phyloP scores from a whole-genome alignment of 2,888 invertebrate genomes.

The Acrobasis repandana region DNA sequence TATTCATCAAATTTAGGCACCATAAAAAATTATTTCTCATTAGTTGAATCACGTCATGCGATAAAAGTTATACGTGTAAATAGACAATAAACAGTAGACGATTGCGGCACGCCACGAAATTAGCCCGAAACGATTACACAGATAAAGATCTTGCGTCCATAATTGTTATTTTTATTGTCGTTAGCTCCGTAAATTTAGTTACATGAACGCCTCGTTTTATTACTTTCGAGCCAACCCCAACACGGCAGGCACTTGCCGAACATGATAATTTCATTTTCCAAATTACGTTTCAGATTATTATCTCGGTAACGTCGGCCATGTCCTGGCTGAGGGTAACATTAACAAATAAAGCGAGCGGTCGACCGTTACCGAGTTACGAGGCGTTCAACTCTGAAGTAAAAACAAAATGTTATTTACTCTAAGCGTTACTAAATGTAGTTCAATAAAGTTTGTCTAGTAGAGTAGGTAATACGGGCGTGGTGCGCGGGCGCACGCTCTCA shows the following conservation, averaged over 20 bases:
- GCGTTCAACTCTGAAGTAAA: conserved; percentile 48
- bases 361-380: conserved; percentile 49
- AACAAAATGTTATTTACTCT: conserved; percentile 51
- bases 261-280: conserved; percentile 68
- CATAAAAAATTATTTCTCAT: conserved; percentile 18
- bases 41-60: conserved; percentile 33
- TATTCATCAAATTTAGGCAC: background rate
- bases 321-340: conserved; percentile 31
- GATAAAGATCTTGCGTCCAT: conserved; percentile 60
- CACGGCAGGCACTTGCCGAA: conserved; percentile 51
- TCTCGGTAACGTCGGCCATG: conserved; percentile 45
- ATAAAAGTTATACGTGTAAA: conserved; percentile 53
- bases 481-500: conserved; percentile 55
- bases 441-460: conserved; percentile 47
- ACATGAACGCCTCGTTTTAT: conserved; percentile 59
- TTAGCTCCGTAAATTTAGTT: conserved; percentile 59
- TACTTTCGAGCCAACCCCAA: conserved; percentile 42
- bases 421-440: conserved; percentile 60
- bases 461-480: conserved; percentile 42
- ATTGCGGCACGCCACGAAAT: conserved; percentile 49
- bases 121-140: conserved; percentile 65
- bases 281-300: conserved; percentile 61
- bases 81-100: conserved; percentile 49
- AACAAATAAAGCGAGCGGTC: conserved; percentile 46
- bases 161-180: conserved; percentile 66